Base-by-base conservation (phyloP, 2,797 vertebrate species). In the Hylomyscus alleni region DNA sequence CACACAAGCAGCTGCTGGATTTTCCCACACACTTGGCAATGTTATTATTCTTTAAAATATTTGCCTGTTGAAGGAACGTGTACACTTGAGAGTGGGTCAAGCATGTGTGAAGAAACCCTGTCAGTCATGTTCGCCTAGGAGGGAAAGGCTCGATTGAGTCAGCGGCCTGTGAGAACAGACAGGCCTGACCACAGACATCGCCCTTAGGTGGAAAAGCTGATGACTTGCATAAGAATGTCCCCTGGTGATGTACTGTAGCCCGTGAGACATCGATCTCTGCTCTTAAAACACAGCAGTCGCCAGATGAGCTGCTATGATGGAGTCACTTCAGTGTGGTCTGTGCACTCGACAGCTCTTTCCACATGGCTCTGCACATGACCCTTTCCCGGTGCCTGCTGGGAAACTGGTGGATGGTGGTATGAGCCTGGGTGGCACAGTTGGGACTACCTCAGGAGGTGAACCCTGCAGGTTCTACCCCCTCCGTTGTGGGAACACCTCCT, bases 231-330 rank as follows among this genome's bases (percentile, higher is more conserved):
- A 73, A 80, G 44, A 56, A 47, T 54, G 40, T 47, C 37, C 84
- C 34, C 2, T 14, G 31, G 91, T 52, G 54, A 83, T 58, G 89
- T 76, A 72, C 69, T 84, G 87, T 26, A 22, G 65, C 65, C 81
- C 31, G 73, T 15, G 89, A 93, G 72, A 91, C 92, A 87, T 7
- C 80, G 69, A 87, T 75, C 62, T 75, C 50, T 26, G 50, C 84
- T 76, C 91, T 93, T 52, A 72, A 87, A 92, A 95, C 89, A 91
- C 78, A 95, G 86, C 75, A 29, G 69, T 60, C 89, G 58, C 80
- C 40, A 29, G 22, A 81, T 85, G 44, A 44, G 78, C 54, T 12
- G 62, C 80, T 15, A 20, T 1, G 40, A 47, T 88, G 91, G 78
- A 69, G 83, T 65, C 44, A 19, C 54, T 75, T 72, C 29, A 29